Conservation (phyloP, 2,113 vertebrate species). For the Oncorhynchus mykiss region DNA sequence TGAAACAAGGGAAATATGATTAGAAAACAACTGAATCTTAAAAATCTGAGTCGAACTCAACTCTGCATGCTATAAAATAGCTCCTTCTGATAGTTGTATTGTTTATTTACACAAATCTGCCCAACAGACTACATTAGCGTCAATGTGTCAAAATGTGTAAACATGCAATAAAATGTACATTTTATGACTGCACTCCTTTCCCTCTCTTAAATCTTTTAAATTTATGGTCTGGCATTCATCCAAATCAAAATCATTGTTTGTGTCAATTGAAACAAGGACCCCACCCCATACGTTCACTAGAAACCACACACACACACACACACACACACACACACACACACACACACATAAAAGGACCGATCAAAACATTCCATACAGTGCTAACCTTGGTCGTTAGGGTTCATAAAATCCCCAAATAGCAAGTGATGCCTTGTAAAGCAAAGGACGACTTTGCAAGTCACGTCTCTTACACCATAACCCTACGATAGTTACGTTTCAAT, state of each 20-base stretch:
- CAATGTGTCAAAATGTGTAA: background rate
- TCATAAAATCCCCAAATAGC: slow-evolving; percentile 6
- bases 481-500: background rate
- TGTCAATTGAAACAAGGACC: no score
- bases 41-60: background rate
- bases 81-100: slow-evolving; percentile 17
- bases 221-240: no score
- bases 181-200: background rate
- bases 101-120: slow-evolving; percentile 19
- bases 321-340: no score
- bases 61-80: slow-evolving; percentile 3
- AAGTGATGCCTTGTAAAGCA: background rate
- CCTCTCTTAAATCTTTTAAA: no score
- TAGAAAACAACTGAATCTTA: background rate
- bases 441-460: background rate
- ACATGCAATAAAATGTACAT: background rate
- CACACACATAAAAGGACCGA: background rate
- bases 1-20: background rate
- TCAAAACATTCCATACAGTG: background rate
- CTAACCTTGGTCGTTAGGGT: background rate
- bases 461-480: background rate
- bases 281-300: background rate
- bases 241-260: no score
- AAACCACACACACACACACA: background rate
- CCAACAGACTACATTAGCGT: no score